These are phyloP conservation scores for Tiaroga cobitis DNA, from an alignment of 2,797 vertebrate species.

Conservation along the genomic window DNA sequence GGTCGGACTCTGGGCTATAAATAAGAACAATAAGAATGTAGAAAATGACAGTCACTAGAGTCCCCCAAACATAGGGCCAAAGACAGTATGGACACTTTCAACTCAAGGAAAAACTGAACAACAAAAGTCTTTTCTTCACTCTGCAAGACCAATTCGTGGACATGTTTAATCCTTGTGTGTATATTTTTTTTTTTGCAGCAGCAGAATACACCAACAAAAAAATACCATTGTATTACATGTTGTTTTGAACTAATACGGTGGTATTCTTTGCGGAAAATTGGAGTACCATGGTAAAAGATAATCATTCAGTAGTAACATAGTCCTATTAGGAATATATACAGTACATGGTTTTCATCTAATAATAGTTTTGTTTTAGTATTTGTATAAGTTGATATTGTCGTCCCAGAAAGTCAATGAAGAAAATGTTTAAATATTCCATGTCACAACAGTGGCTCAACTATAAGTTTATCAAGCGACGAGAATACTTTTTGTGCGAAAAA, in stretches of 20 bases:
- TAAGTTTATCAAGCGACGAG: no score
- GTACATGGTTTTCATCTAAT: background rate
- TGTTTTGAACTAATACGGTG: background rate
- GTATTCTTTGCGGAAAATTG: background rate
- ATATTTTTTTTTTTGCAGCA: no score
- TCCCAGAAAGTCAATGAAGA: no score
- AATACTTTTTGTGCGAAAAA: no score
- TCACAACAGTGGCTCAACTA: no score
- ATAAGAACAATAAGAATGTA: conserved; percentile 27
- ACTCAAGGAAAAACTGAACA: background rate
- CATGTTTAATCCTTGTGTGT: background rate
- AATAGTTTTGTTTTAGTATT: background rate
- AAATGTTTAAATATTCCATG: no score
- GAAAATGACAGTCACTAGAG: background rate
- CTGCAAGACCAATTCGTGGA: background rate
- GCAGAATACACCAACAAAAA: background rate
- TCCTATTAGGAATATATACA: background rate
- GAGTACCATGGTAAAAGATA: background rate
- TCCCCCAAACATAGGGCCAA: background rate
- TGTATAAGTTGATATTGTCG: background rate
- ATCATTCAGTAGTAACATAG: background rate
- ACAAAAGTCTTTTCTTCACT: background rate
- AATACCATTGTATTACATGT: background rate
- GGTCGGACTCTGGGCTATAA: background rate
- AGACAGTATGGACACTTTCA: background rate